Evolutionary conservation across 2,797 vertebrate genomes (phyloP), one percentile per base, ranked within the genome.

Genomic region (Astyanax mexicanus): DNA sequence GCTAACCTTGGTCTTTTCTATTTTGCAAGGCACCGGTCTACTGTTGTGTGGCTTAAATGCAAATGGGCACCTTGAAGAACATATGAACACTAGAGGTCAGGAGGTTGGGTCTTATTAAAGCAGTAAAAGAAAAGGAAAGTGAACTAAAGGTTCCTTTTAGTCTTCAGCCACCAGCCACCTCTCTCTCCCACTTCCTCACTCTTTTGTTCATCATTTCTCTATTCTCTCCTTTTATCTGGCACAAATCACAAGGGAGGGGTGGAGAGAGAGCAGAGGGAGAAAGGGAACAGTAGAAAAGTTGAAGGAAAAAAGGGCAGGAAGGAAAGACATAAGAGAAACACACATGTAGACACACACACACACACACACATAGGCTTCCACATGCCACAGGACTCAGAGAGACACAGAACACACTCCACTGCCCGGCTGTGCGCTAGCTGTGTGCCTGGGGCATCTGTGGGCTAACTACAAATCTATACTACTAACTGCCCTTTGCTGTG

Each of bases 181-280:
- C 21, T 21, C 15, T 21, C 37, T 35, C 62, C 65, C 58, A 49
- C 72, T 35, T 60, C 42, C 51, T 62, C 12, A 64, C 45, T 23
- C 10, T 42, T 37, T 61, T 32, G 23, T 54, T 73, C 40, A 61
- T 73, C 40, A 61, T 70, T 60, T 88, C 76, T 89, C 91, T 91
- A 93, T 91, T 62, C 92, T 91, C 90, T 82, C 84, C 75, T 89
- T 89, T 88, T 90, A 70, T 80, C 88, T 90, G 92, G 88, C 90
- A 87, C 88, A 84, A 89, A 81, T 79, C 84, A 88, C 79, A 89
- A 83, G 85, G 90, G 90, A 88, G 75, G 83, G 86, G 87, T 88
- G 66, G 90, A 89, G 88, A 86, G 88, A 88, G 75, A 64, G 88
- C 80, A 76, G 83, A 86, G 84, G 60, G 67, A 84, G 71, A 67